Evolutionary conservation across 2,888 invertebrate species (phyloP).

Genomic region (Dendrolimus houi): DNA sequence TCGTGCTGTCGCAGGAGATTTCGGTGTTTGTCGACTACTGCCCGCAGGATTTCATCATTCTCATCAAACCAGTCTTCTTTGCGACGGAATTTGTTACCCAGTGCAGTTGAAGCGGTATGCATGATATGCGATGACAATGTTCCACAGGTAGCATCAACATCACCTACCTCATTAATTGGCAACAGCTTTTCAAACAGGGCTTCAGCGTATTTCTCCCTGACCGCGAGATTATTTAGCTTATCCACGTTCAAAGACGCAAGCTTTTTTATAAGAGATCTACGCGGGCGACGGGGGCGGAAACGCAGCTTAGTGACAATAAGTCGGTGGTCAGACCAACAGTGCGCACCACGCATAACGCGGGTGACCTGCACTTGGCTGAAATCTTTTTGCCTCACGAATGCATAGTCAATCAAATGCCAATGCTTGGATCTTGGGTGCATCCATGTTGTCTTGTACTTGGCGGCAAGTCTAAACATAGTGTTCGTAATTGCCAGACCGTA

Average conservation of each 20-base stretch:
- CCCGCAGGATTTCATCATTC: neutral
- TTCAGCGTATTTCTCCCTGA: neutral
- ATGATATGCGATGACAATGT: too few species aligned
- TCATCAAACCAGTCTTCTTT: neutral
- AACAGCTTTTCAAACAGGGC: neutral
- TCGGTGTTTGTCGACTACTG: neutral
- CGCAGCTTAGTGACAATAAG: neutral
- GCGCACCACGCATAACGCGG: neutral
- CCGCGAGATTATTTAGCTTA: neutral
- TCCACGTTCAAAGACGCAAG: neutral
- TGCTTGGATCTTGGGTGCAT: too few species aligned
- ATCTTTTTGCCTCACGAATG: too few species aligned
- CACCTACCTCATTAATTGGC: too few species aligned
- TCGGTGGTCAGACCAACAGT: neutral
- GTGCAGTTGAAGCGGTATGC: neutral
- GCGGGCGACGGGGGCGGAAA: neutral
- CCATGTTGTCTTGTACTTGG: too few species aligned
- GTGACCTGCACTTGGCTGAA: neutral
- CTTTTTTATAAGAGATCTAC: constrained; percentile 1
- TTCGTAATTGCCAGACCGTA: too few species aligned
- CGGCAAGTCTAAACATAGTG: too few species aligned
- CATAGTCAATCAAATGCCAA: too few species aligned
- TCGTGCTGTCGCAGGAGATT: neutral
- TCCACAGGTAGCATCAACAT: too few species aligned
- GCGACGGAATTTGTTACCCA: neutral